phyloP scores from a whole-genome alignment of 1,140 invertebrate species.

The Telenomus remus region DNA sequence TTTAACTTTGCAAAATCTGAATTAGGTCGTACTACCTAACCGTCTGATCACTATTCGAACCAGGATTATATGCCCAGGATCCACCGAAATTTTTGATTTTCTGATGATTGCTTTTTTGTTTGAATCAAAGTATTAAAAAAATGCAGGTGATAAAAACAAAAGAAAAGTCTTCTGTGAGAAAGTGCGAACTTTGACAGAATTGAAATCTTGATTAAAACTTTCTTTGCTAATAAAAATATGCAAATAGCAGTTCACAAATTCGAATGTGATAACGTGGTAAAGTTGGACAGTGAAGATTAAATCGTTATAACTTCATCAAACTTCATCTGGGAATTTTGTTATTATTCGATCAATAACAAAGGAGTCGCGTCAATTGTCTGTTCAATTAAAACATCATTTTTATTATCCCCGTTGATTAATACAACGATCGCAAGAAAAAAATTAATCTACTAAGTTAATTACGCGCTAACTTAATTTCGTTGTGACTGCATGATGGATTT shows the following conservation, averaged over 20 bases:
- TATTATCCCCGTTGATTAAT: constrained; percentile 13
- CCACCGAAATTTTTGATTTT: too few relatives aligned
- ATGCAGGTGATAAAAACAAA: background rate
- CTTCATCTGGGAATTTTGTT: constrained; percentile 31
- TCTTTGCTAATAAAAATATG: constrained; percentile 36
- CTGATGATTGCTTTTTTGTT: too few relatives aligned
- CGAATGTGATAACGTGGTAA: constrained; percentile 35
- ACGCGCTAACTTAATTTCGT: too few relatives aligned
- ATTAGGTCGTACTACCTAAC: too few relatives aligned
- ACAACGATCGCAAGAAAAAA: too few relatives aligned
- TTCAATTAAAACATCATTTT: constrained; percentile 42
- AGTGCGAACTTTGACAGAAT: constrained; percentile 29
- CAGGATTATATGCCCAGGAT: too few relatives aligned
- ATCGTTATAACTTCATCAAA: constrained; percentile 48
- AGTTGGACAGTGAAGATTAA: constrained; percentile 44
- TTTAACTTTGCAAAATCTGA: too few relatives aligned
- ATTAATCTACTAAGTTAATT: too few relatives aligned
- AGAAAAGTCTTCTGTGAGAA: constrained; percentile 18
- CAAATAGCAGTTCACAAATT: constrained; percentile 42
- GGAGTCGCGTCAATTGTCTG: constrained; percentile 27
- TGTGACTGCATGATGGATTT: too few relatives aligned
- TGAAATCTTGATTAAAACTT: constrained; percentile 49
- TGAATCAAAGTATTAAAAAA: constrained; percentile 21
- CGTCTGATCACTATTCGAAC: too few relatives aligned
- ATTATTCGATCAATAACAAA: constrained; percentile 28